Percentiles rank a stretch among this genome's conserved stretches.
phyloP scores from a whole-genome alignment of 1,140 invertebrate genomes.

The Drosophila truncata region DNA sequence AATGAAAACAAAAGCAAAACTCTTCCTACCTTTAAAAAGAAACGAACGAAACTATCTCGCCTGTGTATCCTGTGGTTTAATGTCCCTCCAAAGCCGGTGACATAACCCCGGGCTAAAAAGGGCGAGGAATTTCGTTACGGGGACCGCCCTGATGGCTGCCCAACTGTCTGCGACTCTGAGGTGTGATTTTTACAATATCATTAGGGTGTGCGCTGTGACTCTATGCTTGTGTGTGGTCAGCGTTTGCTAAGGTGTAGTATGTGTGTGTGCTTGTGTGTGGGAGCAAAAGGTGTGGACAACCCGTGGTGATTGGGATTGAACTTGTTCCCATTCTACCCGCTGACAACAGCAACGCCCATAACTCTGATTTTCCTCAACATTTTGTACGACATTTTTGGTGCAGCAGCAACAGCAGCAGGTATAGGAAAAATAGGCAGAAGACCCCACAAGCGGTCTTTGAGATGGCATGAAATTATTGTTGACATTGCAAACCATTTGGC shows the following conservation, averaged over 20 bases:
- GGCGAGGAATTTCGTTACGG: conserved; percentile 32
- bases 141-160: conserved; percentile 73
- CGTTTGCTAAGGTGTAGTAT: neutral
- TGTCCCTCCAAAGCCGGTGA: conserved; percentile 72
- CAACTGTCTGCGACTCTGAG: conserved; percentile 53
- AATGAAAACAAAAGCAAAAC: conserved; percentile 55
- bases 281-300: conserved; percentile 79
- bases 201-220: conserved; percentile 47
- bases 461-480: conserved; percentile 76
- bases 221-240: conserved; percentile 67
- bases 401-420: conserved; percentile 37
- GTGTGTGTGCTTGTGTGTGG: conserved; percentile 39
- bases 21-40: conserved; percentile 34
- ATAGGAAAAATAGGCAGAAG: conserved; percentile 20
- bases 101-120: conserved; percentile 63
- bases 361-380: conserved; percentile 43
- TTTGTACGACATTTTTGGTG: conserved; percentile 24
- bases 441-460: conserved; percentile 64
- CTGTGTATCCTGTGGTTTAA: conserved; percentile 76
- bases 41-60: conserved; percentile 10
- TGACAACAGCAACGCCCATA: conserved; percentile 78
- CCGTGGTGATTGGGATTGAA: conserved; percentile 65
- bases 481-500: conserved; percentile 70
- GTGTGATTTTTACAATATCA: conserved; percentile 84
- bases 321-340: conserved; percentile 55